A percentile compares a stretch with the other conserved stretches of the same genome.
Evolutionary conservation across 2,888 invertebrate genomes (phyloP).

Genomic region (Eugnorisma glareosa): DNA sequence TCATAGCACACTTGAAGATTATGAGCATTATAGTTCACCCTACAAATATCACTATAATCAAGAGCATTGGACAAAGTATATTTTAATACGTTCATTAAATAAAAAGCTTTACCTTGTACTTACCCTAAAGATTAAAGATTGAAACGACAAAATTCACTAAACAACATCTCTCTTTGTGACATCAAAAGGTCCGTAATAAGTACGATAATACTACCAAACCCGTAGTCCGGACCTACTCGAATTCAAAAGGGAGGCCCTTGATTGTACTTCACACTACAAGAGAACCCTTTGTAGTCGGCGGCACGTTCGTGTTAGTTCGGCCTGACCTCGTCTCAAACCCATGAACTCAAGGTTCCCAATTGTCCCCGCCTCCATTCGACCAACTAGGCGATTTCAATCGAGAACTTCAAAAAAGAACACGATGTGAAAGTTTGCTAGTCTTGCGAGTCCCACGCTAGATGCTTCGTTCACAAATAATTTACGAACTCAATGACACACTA

Average conservation of each 20-base stretch:
- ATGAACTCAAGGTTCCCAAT: slow-evolving; percentile 56
- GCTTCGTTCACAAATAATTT: slow-evolving; percentile 21
- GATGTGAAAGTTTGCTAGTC: slow-evolving; percentile 48
- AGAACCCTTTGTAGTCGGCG: slow-evolving; percentile 37
- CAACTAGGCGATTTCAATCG: slow-evolving; percentile 49
- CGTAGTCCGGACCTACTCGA: neutral
- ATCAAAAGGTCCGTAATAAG: neutral
- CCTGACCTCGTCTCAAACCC: slow-evolving; percentile 54
- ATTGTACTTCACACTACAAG: slow-evolving; percentile 11
- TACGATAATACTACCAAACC: neutral
- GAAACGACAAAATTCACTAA: neutral
- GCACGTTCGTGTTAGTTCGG: slow-evolving; percentile 40
- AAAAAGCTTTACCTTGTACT: neutral
- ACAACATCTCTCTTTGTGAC: neutral
- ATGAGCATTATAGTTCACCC: neutral
- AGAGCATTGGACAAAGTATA: neutral
- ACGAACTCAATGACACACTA: slow-evolving; percentile 30
- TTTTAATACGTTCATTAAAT: neutral
- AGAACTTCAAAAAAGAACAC: slow-evolving; percentile 45
- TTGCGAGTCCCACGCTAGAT: slow-evolving; percentile 43
- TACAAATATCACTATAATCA: slow-evolving; percentile 5
- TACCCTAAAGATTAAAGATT: neutral
- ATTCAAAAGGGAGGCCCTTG: slow-evolving; percentile 21
- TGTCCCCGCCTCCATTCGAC: slow-evolving; percentile 53
- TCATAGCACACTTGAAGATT: slow-evolving; percentile 19